These are phyloP conservation scores for Ametastegia equiseti DNA, from an alignment of 2,888 invertebrate species.

Conservation along the genomic window DNA sequence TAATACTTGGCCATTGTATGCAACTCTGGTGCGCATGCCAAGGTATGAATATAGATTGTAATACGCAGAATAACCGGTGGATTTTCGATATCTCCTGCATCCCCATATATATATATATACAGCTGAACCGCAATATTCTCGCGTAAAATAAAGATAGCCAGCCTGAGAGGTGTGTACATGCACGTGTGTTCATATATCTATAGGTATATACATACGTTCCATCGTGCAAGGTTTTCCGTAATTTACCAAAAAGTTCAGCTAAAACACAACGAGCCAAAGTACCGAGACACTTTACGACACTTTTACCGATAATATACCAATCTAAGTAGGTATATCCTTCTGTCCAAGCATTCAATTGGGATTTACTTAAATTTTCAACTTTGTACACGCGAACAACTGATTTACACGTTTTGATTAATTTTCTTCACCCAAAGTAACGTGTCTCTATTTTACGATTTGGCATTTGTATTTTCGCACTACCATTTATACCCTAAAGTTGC, in stretches of 20 bases:
- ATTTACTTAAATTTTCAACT: neutral
- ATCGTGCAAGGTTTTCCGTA: neutral
- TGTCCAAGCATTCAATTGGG: neutral
- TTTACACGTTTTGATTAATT: neutral
- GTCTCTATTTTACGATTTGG: too few relatives aligned
- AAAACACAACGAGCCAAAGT: too few relatives aligned
- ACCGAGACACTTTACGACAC: neutral
- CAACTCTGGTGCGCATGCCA: neutral
- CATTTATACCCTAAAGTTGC: neutral
- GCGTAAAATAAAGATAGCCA: neutral
- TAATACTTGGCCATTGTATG: neutral
- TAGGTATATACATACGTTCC: too few relatives aligned
- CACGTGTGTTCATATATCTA: neutral
- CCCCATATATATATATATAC: neutral
- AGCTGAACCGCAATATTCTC: slow-evolving; percentile 12
- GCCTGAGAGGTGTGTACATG: neutral
- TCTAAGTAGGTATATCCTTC: too few relatives aligned
- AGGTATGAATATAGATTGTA: slow-evolving; percentile 58
- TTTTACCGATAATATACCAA: neutral
- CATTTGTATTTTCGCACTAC: too few relatives aligned
- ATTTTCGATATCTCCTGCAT: slow-evolving; percentile 7
- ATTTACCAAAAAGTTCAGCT: neutral
- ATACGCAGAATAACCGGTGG: slow-evolving; percentile 48
- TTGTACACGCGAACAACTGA: neutral
- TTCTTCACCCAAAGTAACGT: too few relatives aligned